Percentiles rank a stretch among this genome's conserved stretches.
These are phyloP conservation scores for Macaria notata DNA, from an alignment of 2,888 invertebrate genomes.

Conservation along the genomic window DNA sequence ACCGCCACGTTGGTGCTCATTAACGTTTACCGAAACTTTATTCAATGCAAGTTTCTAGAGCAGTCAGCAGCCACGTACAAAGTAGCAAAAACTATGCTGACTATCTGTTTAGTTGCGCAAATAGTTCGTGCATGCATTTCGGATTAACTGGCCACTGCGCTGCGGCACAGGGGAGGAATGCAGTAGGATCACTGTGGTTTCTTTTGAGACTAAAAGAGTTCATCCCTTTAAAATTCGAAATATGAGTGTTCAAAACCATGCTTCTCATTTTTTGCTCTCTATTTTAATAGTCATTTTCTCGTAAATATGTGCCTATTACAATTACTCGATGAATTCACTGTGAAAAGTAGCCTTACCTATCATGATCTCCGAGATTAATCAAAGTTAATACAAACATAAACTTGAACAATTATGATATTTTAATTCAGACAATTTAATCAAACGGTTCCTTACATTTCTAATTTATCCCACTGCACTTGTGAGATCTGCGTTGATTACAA, in stretches of 20 bases:
- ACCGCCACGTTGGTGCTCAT: slow-evolving; percentile 13
- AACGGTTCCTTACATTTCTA: too few species aligned
- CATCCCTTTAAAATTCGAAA: too few species aligned
- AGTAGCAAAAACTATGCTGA: slow-evolving; percentile 43
- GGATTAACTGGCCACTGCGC: slow-evolving; percentile 46
- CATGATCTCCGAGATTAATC: too few species aligned
- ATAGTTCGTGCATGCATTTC: slow-evolving; percentile 58
- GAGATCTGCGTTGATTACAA: slow-evolving; percentile 54
- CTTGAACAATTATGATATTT: too few species aligned
- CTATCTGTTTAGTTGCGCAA: slow-evolving; percentile 50
- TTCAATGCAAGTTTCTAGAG: slow-evolving; percentile 21
- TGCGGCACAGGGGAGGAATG: slow-evolving; percentile 28
- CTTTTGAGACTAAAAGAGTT: not conserved
- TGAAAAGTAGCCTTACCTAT: too few species aligned
- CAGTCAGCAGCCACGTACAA: slow-evolving; percentile 23
- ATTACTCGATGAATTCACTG: too few species aligned
- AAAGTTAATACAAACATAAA: too few species aligned
- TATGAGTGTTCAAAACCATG: too few species aligned
- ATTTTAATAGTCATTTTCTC: too few species aligned
- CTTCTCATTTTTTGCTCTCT: too few species aligned
- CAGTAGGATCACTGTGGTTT: not conserved
- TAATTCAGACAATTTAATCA: too few species aligned
- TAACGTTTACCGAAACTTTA: slow-evolving; percentile 20
- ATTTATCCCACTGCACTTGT: slow-evolving; percentile 19
- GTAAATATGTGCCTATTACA: too few species aligned